Conservation (phyloP, 1,140 invertebrate species). For the Cherax destructor region DNA sequence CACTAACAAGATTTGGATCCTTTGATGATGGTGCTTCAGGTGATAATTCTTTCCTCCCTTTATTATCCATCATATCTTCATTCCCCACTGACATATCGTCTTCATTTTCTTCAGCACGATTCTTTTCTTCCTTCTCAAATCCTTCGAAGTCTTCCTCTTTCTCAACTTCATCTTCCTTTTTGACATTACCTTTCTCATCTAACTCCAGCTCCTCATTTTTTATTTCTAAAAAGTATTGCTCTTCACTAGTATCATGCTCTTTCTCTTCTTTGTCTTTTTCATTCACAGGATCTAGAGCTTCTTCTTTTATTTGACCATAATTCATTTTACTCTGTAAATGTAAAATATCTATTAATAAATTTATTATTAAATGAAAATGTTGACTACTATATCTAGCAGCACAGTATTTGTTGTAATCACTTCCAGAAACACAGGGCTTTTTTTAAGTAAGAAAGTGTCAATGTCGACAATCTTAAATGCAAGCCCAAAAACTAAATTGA, state of each 20-base stretch:
- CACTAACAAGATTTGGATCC: slow-evolving; percentile 38
- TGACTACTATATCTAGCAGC: too few species aligned
- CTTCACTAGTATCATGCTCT: not conserved
- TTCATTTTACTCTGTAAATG: not conserved
- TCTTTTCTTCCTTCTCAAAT: slow-evolving; percentile 10
- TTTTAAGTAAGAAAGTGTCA: too few species aligned
- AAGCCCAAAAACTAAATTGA: too few species aligned
- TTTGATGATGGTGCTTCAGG: slow-evolving; percentile 11
- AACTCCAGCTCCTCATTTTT: not conserved
- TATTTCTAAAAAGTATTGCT: not conserved
- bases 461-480: too few species aligned
- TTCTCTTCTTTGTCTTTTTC: not conserved
- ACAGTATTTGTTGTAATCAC: too few species aligned
- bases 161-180: not conserved
- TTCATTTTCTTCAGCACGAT: slow-evolving; percentile 19
- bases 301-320: not conserved
- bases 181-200: not conserved
- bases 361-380: too few species aligned
- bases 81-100: not conserved
- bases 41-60: not conserved
- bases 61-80: not conserved
- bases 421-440: too few species aligned
- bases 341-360: not conserved
- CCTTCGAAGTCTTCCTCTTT: slow-evolving; percentile 18
- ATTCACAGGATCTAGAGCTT: not conserved